Evolutionary conservation across 2,797 vertebrate genomes (phyloP).

Genomic region (Leptatherina wallacei): DNA sequence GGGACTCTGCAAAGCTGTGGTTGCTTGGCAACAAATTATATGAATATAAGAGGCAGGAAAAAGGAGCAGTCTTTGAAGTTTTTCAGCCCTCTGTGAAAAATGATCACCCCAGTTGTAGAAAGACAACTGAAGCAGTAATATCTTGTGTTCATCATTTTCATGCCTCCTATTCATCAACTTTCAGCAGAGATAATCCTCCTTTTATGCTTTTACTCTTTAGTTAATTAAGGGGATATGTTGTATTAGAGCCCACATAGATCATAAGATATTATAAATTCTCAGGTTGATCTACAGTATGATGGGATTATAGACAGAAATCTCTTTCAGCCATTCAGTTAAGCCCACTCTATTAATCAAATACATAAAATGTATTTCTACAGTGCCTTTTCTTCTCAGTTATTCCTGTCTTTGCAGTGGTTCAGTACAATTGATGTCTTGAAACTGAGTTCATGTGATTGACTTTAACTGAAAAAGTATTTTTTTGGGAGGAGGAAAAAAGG

Average conservation of each 20-base stretch:
- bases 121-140: constrained; percentile 15
- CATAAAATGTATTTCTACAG: constrained; percentile 29
- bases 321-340: constrained; percentile 4
- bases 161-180: constrained; percentile 11
- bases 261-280: constrained; percentile 28
- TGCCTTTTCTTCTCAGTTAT: constrained; percentile 45
- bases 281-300: constrained; percentile 27
- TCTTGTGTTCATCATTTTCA: neutral
- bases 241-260: neutral
- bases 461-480: constrained; percentile 2
- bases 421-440: constrained; percentile 4
- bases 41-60: constrained; percentile 1
- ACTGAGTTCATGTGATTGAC: constrained; percentile 13
- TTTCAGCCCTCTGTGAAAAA: constrained; percentile 18
- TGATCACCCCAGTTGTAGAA: constrained; percentile 37
- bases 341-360: constrained; percentile 20
- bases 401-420: constrained; percentile 1
- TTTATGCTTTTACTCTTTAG: constrained; percentile 9
- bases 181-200: constrained; percentile 4
- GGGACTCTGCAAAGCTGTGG: constrained; percentile 25
- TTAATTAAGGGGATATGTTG: constrained; percentile 1
- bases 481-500: neutral
- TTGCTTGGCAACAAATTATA: constrained; percentile 51
- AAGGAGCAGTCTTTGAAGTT: constrained; percentile 30
- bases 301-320: constrained; percentile 7